Conservation (phyloP, 2,888 invertebrate species). For the Biston betularia region DNA sequence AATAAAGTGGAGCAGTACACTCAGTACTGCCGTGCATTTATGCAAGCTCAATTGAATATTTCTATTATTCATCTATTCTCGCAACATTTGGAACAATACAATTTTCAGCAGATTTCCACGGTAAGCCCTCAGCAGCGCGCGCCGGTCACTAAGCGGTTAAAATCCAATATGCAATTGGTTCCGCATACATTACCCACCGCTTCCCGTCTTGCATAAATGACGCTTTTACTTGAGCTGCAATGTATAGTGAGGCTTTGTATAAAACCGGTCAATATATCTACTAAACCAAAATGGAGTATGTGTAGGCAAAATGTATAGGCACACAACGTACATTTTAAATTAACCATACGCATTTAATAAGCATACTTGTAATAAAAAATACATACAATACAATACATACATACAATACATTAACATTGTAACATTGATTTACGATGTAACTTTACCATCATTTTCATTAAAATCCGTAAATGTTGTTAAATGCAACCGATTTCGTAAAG, state of each 20-base stretch:
- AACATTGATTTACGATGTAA: too few relatives aligned
- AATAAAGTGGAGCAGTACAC: background rate
- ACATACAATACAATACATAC: too few relatives aligned
- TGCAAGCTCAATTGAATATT: slow-evolving; percentile 16
- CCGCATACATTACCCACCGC: slow-evolving; percentile 58
- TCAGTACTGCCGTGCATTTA: background rate
- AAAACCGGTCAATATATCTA: background rate
- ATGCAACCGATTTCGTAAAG: too few relatives aligned
- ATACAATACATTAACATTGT: too few relatives aligned
- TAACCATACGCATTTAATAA: too few relatives aligned
- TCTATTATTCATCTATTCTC: slow-evolving; percentile 15
- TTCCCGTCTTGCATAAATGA: slow-evolving; percentile 45
- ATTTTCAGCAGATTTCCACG: slow-evolving; percentile 9
- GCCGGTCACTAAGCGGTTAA: slow-evolving; percentile 40
- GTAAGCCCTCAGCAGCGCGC: slow-evolving; percentile 13
- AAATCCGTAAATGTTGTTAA: too few relatives aligned
- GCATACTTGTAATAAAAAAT: too few relatives aligned
- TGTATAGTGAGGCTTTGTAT: slow-evolving; percentile 48
- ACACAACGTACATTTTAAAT: background rate
- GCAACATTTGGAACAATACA: slow-evolving; percentile 2
- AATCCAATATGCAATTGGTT: slow-evolving; percentile 59
- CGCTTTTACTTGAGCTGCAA: slow-evolving; percentile 51
- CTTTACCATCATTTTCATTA: too few relatives aligned
- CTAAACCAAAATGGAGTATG: too few relatives aligned
- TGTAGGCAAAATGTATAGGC: too few relatives aligned